Percentiles rank a stretch among this genome's conserved stretches.
phyloP scores from a whole-genome alignment of 2,888 invertebrate species.

The Danaus chrysippus region DNA sequence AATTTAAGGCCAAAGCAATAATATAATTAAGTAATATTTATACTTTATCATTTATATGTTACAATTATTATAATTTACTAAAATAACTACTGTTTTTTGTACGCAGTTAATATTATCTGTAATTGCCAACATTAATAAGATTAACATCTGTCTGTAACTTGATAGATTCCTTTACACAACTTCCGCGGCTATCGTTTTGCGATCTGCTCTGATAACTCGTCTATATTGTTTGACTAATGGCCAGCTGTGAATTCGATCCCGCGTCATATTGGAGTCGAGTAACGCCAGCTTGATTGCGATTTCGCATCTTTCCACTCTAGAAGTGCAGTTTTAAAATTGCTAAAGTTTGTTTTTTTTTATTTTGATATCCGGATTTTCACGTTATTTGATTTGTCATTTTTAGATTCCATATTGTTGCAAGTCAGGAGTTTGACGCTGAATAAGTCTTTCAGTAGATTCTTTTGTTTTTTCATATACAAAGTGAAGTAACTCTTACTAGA shows the following conservation, averaged over 20 bases:
- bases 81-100: neutral
- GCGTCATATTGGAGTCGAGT: constrained; percentile 49
- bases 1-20: no score
- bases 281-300: constrained; percentile 41
- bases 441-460: no score
- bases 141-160: constrained; percentile 30
- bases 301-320: constrained; percentile 5
- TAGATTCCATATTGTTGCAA: neutral
- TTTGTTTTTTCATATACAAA: no score
- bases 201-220: constrained; percentile 45
- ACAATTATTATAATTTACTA: no score
- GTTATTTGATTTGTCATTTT: neutral
- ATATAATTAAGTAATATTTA: no score
- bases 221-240: constrained; percentile 64
- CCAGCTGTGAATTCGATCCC: constrained; percentile 43
- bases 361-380: neutral
- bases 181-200: constrained; percentile 41
- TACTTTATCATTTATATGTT: no score
- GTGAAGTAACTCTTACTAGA: constrained; percentile 4
- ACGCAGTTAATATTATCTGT: neutral
- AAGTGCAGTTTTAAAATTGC: constrained; percentile 1
- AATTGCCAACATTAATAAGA: neutral
- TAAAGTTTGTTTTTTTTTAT: neutral
- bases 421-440: no score
- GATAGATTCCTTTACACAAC: constrained; percentile 30